phyloP scores from a whole-genome alignment of 2,113 vertebrate genomes.

The Caloenas nicobarica region DNA sequence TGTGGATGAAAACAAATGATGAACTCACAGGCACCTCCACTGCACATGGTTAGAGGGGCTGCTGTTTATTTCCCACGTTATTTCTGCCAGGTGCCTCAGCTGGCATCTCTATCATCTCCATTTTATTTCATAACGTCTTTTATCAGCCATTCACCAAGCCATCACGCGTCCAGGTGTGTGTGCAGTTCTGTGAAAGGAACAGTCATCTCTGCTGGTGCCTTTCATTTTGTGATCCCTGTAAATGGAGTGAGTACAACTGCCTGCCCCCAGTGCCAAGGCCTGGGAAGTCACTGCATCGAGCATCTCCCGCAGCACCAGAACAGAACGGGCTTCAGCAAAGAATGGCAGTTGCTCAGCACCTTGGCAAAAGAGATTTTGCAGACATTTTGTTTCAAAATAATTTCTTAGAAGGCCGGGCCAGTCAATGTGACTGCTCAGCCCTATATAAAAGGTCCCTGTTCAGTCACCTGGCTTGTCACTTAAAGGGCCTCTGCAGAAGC shows the following conservation, averaged over 20 bases:
- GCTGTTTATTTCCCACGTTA: not conserved
- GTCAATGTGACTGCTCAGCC: not conserved
- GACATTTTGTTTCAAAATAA: not conserved
- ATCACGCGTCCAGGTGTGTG: slow-evolving; percentile 16
- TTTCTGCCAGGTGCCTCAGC: slow-evolving; percentile 25
- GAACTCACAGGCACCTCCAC: not conserved
- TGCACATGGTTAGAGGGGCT: not conserved
- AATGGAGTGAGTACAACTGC: not conserved
- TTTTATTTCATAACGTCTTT: slow-evolving; percentile 40
- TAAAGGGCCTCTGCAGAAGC: not conserved
- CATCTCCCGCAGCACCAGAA: not conserved
- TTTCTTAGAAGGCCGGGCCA: not conserved
- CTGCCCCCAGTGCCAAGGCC: not conserved
- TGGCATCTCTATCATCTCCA: slow-evolving; percentile 2
- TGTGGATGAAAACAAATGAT: not conserved
- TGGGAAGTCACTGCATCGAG: not conserved
- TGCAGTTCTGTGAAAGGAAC: not conserved
- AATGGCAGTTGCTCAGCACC: not conserved
- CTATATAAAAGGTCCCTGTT: not conserved
- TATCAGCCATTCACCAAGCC: slow-evolving; percentile 3
- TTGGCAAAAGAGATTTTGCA: not conserved
- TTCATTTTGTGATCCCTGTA: not conserved
- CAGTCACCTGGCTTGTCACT: not conserved
- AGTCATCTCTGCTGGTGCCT: not conserved
- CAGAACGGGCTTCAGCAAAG: not conserved